Evolutionary conservation across 2,797 vertebrate genomes (phyloP).

Genomic region (Alosa sapidissima): DNA sequence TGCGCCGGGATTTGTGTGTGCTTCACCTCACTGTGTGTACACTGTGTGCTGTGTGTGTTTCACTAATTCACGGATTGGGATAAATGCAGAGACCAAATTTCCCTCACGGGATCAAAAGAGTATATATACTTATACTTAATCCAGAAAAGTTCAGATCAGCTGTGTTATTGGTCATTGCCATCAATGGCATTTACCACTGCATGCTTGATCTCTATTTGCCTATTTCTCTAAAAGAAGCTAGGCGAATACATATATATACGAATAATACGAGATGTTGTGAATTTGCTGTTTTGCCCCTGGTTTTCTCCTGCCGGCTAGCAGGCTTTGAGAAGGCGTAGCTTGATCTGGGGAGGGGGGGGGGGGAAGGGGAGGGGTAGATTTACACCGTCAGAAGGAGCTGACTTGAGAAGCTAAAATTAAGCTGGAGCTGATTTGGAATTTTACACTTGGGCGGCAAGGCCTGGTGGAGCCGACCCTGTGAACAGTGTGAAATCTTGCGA

Average conservation of each 20-base stretch:
- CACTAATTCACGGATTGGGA: too few species aligned
- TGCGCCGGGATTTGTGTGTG: too few species aligned
- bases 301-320: neutral
- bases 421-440: conserved; percentile 73
- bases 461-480: conserved; percentile 58
- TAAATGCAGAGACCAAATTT: too few species aligned
- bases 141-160: neutral
- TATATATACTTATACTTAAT: neutral
- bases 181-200: too few species aligned
- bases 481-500: conserved; percentile 64
- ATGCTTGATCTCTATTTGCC: too few species aligned
- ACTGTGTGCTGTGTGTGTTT: too few species aligned
- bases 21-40: too few species aligned
- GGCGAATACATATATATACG: too few species aligned
- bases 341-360: conserved; percentile 1
- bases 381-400: conserved; percentile 65
- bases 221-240: neutral
- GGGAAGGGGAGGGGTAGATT: conserved; percentile 55
- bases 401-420: conserved; percentile 81
- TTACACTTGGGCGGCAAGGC: conserved; percentile 70
- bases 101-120: too few species aligned
- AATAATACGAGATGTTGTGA: neutral
- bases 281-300: neutral
- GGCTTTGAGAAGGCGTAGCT: neutral
- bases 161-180: neutral